These are phyloP conservation scores for Leptonema lineaticorne DNA, from an alignment of 1,140 invertebrate genomes.

Conservation along the genomic window DNA sequence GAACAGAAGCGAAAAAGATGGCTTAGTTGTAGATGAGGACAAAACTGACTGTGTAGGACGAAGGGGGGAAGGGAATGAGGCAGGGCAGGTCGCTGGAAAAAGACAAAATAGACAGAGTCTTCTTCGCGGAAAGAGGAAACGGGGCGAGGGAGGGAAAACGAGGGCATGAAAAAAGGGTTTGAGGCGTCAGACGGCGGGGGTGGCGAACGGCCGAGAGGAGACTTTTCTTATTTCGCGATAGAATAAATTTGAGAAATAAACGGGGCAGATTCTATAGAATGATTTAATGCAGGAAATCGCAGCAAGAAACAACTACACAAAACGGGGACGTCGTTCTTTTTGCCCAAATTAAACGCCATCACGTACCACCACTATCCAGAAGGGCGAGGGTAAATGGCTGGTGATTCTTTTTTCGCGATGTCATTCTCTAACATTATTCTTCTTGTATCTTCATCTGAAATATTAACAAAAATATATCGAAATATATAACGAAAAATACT, in stretches of 20 bases:
- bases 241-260: constrained; percentile 40
- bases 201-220: constrained; percentile 2
- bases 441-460: too few relatives aligned
- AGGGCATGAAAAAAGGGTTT: too few relatives aligned
- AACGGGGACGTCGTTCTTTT: constrained; percentile 11
- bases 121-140: neutral
- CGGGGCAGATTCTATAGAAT: constrained; percentile 29
- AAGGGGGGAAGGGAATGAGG: constrained; percentile 24
- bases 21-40: neutral
- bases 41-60: neutral
- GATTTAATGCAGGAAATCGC: constrained; percentile 40
- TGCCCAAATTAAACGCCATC: constrained; percentile 15
- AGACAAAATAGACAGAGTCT: constrained; percentile 29
- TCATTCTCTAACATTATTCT: too few relatives aligned
- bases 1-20: constrained; percentile 26
- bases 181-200: neutral
- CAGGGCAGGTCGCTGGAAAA: constrained; percentile 25
- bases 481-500: too few relatives aligned
- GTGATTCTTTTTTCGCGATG: too few relatives aligned
- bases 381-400: too few relatives aligned
- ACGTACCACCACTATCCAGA: too few relatives aligned
- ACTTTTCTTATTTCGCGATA: constrained; percentile 40
- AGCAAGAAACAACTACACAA: constrained; percentile 33
- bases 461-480: too few relatives aligned
- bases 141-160: constrained; percentile 9